These are phyloP conservation scores for Ceuthmochares aereus DNA, from an alignment of 2,113 vertebrate species.

Conservation along the genomic window DNA sequence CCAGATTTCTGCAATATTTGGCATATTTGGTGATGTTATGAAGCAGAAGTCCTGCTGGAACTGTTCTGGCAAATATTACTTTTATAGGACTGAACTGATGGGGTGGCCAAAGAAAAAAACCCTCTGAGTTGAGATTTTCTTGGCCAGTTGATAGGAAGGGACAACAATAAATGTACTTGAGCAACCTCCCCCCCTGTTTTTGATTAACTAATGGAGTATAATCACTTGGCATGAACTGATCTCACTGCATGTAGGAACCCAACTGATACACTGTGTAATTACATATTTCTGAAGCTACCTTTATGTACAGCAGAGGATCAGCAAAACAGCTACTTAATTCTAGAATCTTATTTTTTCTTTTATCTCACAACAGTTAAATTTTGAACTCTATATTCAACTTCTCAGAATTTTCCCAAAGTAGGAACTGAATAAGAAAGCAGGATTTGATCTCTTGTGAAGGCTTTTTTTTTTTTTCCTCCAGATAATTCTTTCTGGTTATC, in stretches of 20 bases:
- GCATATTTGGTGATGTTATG: accelerated
- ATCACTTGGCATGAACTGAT: not conserved
- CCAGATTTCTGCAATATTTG: not conserved
- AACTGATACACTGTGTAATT: too few species aligned
- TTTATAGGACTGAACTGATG: not conserved
- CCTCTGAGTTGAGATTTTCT: not conserved
- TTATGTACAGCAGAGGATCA: not conserved
- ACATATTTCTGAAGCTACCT: not conserved
- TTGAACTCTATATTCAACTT: not conserved
- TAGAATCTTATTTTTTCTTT: not conserved
- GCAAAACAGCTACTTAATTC: not conserved
- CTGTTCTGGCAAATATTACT: not conserved
- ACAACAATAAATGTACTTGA: not conserved
- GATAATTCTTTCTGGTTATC: not conserved
- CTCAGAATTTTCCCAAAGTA: not conserved
- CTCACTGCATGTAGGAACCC: not conserved
- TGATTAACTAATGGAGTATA: not conserved
- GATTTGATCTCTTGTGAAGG: not conserved
- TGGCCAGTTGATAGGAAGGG: not conserved
- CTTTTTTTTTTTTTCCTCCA: not conserved
- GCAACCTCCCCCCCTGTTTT: not conserved
- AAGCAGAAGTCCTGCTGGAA: not conserved
- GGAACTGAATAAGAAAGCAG: not conserved
- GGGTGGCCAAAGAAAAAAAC: not conserved
- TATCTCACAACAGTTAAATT: not conserved